phyloP scores from a whole-genome alignment of 1,140 invertebrate genomes.

The Wasmannia auropunctata region DNA sequence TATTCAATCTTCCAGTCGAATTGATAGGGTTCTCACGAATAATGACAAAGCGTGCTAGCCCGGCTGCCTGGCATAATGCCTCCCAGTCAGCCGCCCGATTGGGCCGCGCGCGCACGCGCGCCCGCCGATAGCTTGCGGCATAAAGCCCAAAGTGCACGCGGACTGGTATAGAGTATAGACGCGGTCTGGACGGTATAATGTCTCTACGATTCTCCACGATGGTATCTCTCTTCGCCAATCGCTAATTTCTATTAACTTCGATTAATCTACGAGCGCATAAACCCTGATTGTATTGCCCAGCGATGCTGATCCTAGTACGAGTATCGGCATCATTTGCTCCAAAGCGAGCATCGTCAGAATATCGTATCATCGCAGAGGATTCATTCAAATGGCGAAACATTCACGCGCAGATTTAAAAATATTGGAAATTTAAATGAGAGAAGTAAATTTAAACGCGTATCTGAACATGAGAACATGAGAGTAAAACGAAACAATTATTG shows the following conservation, averaged over 20 bases:
- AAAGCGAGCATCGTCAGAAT: neutral
- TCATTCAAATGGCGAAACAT: neutral
- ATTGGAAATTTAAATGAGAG: neutral
- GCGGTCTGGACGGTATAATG: neutral
- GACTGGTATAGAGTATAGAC: too few species aligned
- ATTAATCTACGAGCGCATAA: conserved; percentile 4
- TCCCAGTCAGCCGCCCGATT: conserved; percentile 2
- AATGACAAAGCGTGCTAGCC: conserved; percentile 37
- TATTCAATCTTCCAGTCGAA: conserved; percentile 54
- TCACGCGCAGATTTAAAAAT: neutral
- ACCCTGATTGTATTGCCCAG: neutral
- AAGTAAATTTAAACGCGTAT: neutral
- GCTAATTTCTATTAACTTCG: neutral
- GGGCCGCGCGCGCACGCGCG: conserved; percentile 24
- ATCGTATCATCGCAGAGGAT: neutral
- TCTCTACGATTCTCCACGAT: neutral
- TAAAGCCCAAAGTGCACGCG: neutral
- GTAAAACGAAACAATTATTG: neutral
- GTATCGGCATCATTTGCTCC: neutral
- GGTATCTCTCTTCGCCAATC: neutral
- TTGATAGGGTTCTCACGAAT: conserved; percentile 50
- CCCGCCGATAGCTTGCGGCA: too few species aligned
- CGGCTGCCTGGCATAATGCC: conserved; percentile 55
- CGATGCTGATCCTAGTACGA: neutral
- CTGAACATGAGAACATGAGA: neutral